A percentile compares a stretch with the other conserved stretches of the same genome.
These are phyloP conservation scores for Grus americana DNA, from an alignment of 2,113 vertebrate genomes.

Conservation along the genomic window DNA sequence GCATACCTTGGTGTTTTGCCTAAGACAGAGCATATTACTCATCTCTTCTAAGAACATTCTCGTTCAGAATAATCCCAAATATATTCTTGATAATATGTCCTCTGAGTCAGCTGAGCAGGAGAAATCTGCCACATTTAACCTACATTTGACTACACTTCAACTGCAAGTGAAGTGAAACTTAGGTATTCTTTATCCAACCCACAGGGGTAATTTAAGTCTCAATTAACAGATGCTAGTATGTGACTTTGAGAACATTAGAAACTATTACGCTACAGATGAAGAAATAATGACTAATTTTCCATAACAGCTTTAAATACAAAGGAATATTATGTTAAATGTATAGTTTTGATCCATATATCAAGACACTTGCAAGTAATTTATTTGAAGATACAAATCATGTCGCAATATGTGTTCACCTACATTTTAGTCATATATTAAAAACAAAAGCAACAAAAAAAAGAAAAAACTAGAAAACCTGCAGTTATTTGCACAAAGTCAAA, in stretches of 20 bases:
- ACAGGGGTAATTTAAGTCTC: background rate
- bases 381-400: background rate
- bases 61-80: background rate
- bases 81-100: background rate
- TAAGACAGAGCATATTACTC: background rate
- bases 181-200: background rate
- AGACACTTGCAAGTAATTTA: background rate
- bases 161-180: background rate
- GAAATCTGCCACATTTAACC: background rate
- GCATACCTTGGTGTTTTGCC: background rate
- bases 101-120: background rate
- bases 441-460: background rate
- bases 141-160: background rate
- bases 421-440: background rate
- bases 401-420: background rate
- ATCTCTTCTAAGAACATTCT: background rate
- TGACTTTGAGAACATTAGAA: background rate
- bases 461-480: accelerated
- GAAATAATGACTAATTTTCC: background rate
- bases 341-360: background rate
- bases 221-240: background rate
- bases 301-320: background rate
- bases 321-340: background rate
- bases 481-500: background rate
- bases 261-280: background rate